Evolutionary conservation across 2,797 vertebrate species (phyloP).

Genomic region (Manis pentadactyla): DNA sequence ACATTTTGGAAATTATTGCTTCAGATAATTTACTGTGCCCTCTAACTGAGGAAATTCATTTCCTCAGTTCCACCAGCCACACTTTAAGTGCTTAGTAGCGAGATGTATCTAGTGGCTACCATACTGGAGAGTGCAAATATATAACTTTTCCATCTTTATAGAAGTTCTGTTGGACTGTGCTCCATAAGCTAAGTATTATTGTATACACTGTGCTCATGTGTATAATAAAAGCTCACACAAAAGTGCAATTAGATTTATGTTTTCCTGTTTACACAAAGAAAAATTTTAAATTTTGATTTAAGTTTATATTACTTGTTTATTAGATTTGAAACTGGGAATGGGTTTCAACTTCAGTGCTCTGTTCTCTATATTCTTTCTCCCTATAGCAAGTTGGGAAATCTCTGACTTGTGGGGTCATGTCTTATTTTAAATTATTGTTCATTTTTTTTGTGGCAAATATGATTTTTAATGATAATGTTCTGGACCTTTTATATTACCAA

Average conservation of each 20-base stretch:
- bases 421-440: background rate
- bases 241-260: background rate
- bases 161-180: background rate
- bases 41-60: background rate
- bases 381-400: background rate
- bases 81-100: background rate
- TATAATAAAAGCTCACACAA: background rate
- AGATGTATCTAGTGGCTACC: background rate
- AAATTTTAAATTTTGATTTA: background rate
- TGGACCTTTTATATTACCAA: background rate
- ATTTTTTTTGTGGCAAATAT: background rate
- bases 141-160: background rate
- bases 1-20: background rate
- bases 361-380: background rate
- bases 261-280: background rate
- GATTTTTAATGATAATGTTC: background rate
- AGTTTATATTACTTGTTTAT: background rate
- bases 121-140: background rate
- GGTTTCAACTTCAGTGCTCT: background rate
- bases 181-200: background rate
- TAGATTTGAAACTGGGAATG: conserved; percentile 4
- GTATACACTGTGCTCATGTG: background rate
- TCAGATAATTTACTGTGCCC: background rate
- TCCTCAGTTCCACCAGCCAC: background rate
- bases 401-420: background rate